Evolutionary conservation across 2,888 invertebrate species (phyloP), one percentile per base, ranked within the genome.

Genomic region (Nomada fucata): DNA sequence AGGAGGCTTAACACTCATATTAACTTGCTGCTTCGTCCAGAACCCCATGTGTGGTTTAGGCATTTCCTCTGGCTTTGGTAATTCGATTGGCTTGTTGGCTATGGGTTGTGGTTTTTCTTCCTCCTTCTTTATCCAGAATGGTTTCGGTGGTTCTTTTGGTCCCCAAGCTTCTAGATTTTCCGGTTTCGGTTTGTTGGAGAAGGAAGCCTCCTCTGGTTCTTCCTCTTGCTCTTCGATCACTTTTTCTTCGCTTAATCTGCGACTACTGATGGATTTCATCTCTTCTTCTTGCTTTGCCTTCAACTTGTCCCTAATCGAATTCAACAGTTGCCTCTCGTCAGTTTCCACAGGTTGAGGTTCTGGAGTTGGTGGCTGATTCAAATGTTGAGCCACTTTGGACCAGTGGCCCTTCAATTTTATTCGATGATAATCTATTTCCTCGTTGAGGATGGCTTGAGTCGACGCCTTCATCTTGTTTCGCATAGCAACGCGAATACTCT

Each of bases 401-500:
- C 94, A 94, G 73, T 94, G 94, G 59, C 94, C 94, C 84, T 95
- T 95, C 5, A 95, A 91, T 26, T 89, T 92, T 23, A 89, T 90
- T 23, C 92, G 90, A 11, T 90, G 91, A 83, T 91, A 91, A 68
- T 93, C 94, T 50, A 94, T 91, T 79, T 94, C 94, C 79, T 94
- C 94, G 76, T 94, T 94, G 83, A 94, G 91, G 36, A 94, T 94
- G 42, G 94, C 93, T 83, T 95, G 94, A 0, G 94, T 94, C 64
- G 94, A 94, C 64, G 94, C 93, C 82, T 94, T 94, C 88, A 94
- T 93, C 82, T 95, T 94, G 87, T 96, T 96, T 55, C 96, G 94
- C 96, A 96, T 96, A 0, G 95, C 95, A 0, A 96, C 95, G 7
- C 96, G 95, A 88, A 96, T 96, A 63, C 96, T 96, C 84, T 95